These are phyloP conservation scores for Brachionus sp. DNA, from an alignment of 1,140 invertebrate species.

Conservation along the genomic window DNA sequence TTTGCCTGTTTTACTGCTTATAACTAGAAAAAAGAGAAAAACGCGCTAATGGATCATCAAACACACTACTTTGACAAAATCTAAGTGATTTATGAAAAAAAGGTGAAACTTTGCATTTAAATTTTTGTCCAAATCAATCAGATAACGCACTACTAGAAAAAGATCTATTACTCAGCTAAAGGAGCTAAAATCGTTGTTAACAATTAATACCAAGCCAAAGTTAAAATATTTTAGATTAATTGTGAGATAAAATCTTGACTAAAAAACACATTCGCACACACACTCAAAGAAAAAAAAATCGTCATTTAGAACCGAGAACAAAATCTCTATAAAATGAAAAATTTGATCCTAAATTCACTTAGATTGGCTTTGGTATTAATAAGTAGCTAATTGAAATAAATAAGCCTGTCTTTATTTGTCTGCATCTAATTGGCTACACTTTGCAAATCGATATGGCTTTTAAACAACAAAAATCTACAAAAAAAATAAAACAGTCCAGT, in stretches of 20 bases:
- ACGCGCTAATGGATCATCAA: slow-evolving; percentile 22
- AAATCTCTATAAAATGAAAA: background rate
- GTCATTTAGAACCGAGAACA: background rate
- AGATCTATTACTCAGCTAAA: slow-evolving; percentile 19
- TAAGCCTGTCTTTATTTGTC: background rate
- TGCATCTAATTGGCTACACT: background rate
- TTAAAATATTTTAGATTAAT: slow-evolving; percentile 1
- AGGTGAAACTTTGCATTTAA: slow-evolving; percentile 29
- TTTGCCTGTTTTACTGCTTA: background rate
- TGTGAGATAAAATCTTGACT: background rate
- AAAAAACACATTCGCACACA: background rate
- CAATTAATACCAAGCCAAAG: background rate
- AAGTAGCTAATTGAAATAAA: background rate
- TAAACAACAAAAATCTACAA: background rate
- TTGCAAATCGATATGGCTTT: background rate
- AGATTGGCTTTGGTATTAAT: background rate
- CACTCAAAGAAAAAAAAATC: background rate
- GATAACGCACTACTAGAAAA: slow-evolving; percentile 11
- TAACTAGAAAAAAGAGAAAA: background rate
- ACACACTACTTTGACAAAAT: background rate
- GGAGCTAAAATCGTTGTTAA: slow-evolving; percentile 25
- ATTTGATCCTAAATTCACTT: background rate
- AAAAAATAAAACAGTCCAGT: background rate
- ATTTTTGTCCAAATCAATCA: background rate
- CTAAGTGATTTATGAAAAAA: slow-evolving; percentile 26